Evolutionary conservation across 1,140 invertebrate species (phyloP), one percentile per base, ranked within the genome.

Genomic region (Drosophila littoralis): DNA sequence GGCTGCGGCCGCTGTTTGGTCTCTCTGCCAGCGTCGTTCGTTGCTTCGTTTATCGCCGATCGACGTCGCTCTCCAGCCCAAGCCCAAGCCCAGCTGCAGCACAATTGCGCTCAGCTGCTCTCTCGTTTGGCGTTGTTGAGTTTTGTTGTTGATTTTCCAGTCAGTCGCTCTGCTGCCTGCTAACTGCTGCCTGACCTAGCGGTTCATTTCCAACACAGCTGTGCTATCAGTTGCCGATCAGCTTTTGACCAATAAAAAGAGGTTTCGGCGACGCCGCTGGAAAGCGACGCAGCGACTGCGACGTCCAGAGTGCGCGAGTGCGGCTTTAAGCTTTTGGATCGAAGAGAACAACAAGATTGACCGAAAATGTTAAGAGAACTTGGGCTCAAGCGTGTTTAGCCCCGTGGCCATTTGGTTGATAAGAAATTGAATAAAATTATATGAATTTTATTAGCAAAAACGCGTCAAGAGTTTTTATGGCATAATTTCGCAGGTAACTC

Each of bases 161-260:
- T 51, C 7, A 12, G 45, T 70, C 52, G 55, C 65, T 61, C 52
- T 35, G 81, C 59, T 64, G 60, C 46, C 40, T 32, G 57, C 33
- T 40, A 42, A 32, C 59, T 40, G 69, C 38, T 77, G 69, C 33
- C 75, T 67, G 58, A 58, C 66, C 61, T 91, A 89, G 89, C 88
- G 88, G 88, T 91, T 88, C 12, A 78, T 82, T 91, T 91, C 88
- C 89, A 91, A 33, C 66, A 55, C 74, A 77, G 88, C 79, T 82
- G 77, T 77, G 79, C 75, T 90, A 90, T 90, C 85, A 90, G 86
- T 85, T 88, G 77, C 75, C 72, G 88, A 90, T 88, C 78, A 83
- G 88, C 81, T 84, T 89, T 89, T 84, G 80, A 84, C 88, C 88
- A 91, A 91, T 91, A 91, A 91, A 91, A 91, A 89, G 70, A 69